A percentile compares a stretch with the other conserved stretches of the same genome.
These are phyloP conservation scores for Pituophis catenifer DNA, from an alignment of 2,113 vertebrate genomes.

Conservation along the genomic window DNA sequence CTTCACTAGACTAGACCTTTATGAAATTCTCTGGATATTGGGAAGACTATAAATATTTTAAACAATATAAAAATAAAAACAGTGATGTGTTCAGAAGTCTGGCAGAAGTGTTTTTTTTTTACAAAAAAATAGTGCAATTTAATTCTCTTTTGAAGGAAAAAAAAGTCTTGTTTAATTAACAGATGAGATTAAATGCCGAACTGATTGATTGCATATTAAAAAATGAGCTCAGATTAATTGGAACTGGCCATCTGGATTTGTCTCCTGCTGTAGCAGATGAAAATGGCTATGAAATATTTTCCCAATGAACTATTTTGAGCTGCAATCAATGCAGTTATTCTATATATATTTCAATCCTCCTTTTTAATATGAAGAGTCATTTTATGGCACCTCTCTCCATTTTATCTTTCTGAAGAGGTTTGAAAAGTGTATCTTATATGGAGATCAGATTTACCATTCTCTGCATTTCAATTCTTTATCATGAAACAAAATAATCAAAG, in stretches of 20 bases:
- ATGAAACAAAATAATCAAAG: not conserved
- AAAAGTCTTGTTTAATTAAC: constrained; percentile 1
- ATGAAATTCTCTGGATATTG: not conserved
- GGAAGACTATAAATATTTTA: not conserved
- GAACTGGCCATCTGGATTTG: not conserved
- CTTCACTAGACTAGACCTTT: too few relatives aligned
- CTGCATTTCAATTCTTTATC: not conserved
- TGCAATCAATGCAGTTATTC: not conserved
- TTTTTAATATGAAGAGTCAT: not conserved
- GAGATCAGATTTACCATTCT: not conserved
- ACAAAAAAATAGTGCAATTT: not conserved
- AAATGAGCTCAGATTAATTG: constrained; percentile 2
- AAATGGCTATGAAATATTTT: not conserved
- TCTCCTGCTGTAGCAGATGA: not conserved
- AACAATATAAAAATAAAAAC: not conserved
- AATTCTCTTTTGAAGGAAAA: not conserved
- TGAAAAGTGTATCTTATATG: not conserved
- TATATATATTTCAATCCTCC: not conserved
- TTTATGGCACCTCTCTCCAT: not conserved
- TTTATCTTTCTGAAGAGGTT: not conserved
- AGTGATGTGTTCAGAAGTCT: not conserved
- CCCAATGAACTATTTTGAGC: not conserved
- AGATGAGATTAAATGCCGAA: not conserved
- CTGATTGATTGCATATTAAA: constrained; percentile 7
- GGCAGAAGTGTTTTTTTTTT: not conserved